Conservation (phyloP, 2,113 vertebrate species). For the Halcyon senegalensis region DNA sequence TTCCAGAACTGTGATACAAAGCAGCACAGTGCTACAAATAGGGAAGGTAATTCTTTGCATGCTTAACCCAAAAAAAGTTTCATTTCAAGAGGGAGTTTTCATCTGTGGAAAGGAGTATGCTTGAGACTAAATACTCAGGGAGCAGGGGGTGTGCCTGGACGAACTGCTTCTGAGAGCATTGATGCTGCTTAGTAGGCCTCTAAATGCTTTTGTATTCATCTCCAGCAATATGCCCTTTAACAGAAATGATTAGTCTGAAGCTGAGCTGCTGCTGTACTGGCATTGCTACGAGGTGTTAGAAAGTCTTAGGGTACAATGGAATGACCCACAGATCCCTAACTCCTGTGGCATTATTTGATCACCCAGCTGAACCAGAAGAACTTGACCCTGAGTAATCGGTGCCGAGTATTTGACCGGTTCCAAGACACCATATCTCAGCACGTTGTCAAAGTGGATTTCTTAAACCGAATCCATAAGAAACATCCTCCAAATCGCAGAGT, state of each 20-base stretch:
- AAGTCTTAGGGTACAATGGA: conserved; percentile 41
- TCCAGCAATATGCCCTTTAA: conserved; percentile 53
- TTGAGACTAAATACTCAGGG: conserved; percentile 40
- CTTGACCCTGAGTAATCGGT: conserved; percentile 93
- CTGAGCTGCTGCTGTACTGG: conserved; percentile 51
- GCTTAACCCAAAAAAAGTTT: conserved; percentile 41
- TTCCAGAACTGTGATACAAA: conserved; percentile 45
- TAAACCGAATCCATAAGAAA: conserved; percentile 91
- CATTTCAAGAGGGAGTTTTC: conserved; percentile 40
- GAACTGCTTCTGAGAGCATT: conserved; percentile 35
- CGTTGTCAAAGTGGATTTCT: conserved; percentile 94
- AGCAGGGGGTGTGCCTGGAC: conserved; percentile 19
- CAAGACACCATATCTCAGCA: conserved; percentile 98
- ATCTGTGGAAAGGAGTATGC: conserved; percentile 29
- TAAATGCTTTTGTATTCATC: conserved; percentile 48
- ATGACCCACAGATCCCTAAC: conserved; percentile 47
- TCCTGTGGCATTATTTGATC: conserved; percentile 48
- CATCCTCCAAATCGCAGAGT: conserved; percentile 86
- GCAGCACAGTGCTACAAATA: conserved; percentile 37
- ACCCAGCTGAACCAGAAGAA: conserved; percentile 94
- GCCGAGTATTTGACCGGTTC: conserved; percentile 97
- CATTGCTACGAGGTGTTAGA: not conserved
- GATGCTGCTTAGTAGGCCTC: not conserved
- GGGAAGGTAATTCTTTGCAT: conserved; percentile 56
- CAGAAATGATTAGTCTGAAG: conserved; percentile 35